Evolutionary conservation across 2,797 vertebrate species (phyloP).

Genomic region (Podarcis siculus): DNA sequence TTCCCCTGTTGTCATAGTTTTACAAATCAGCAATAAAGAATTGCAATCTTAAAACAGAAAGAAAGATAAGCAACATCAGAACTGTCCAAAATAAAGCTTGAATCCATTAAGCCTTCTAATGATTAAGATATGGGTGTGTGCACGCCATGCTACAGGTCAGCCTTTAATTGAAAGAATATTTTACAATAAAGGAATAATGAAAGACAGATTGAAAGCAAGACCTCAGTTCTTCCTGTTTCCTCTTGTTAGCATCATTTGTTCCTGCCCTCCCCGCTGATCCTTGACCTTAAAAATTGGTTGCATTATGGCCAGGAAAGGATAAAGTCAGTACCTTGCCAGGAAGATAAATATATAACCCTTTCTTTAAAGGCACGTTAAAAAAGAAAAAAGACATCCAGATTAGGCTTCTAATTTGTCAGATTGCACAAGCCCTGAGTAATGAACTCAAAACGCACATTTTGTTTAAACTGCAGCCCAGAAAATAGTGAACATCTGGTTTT

Average conservation of each 20-base stretch:
- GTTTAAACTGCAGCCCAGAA: not conserved
- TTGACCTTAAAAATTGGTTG: slow-evolving; percentile 41
- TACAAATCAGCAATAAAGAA: slow-evolving; percentile 50
- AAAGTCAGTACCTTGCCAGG: slow-evolving; percentile 25
- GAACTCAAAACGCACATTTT: not conserved
- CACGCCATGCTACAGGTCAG: slow-evolving; percentile 68
- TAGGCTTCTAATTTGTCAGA: not conserved
- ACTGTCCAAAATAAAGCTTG: slow-evolving; percentile 71
- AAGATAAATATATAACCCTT: slow-evolving; percentile 42
- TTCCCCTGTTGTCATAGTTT: slow-evolving; percentile 15
- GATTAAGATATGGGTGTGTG: slow-evolving; percentile 40
- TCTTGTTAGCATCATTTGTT: slow-evolving; percentile 73
- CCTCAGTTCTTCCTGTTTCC: slow-evolving; percentile 76
- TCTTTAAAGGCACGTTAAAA: not conserved
- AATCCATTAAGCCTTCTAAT: slow-evolving; percentile 59
- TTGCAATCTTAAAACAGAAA: slow-evolving; percentile 48
- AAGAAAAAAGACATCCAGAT: not conserved
- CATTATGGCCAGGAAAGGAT: slow-evolving; percentile 37
- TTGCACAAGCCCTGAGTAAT: not conserved
- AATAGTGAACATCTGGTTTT: not conserved
- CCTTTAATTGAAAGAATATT: slow-evolving; percentile 73
- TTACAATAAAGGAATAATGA: slow-evolving; percentile 75
- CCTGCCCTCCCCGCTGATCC: slow-evolving; percentile 68
- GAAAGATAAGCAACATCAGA: slow-evolving; percentile 65
- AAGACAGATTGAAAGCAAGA: slow-evolving; percentile 76